Percentiles rank a stretch among this genome's conserved stretches.
These are phyloP conservation scores for Hippocampus zosterae DNA, from an alignment of 2,113 vertebrate genomes.

Conservation along the genomic window DNA sequence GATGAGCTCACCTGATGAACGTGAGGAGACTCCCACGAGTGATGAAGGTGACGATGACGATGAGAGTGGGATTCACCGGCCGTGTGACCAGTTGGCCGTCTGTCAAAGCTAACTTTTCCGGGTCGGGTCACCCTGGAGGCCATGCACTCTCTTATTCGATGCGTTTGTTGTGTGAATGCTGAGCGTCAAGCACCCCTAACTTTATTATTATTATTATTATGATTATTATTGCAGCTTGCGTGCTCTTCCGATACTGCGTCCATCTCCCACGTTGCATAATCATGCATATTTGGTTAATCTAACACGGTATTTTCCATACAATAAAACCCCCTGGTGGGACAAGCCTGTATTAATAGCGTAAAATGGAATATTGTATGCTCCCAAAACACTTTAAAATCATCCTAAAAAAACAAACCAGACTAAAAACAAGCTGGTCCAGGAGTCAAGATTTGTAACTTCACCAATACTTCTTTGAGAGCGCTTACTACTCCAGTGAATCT, in stretches of 20 bases:
- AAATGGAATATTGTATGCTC: background rate
- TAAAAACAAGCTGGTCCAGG: background rate
- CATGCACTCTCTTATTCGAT: background rate
- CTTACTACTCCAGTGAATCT: background rate
- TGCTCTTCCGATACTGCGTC: background rate
- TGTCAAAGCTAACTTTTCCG: slow-evolving; percentile 59
- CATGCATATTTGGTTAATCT: background rate
- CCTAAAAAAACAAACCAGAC: background rate
- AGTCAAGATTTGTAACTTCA: background rate
- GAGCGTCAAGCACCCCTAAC: background rate
- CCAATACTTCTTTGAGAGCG: background rate
- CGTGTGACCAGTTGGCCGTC: slow-evolving; percentile 45
- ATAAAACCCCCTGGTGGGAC: background rate
- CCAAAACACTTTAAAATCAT: background rate
- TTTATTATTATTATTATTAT: background rate
- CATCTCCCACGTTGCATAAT: background rate
- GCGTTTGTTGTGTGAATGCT: slow-evolving; percentile 4
- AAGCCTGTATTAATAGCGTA: background rate
- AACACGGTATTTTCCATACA: background rate
- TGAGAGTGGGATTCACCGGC: slow-evolving; percentile 39
- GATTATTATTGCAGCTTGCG: background rate
- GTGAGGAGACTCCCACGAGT: slow-evolving; percentile 51
- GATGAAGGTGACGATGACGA: slow-evolving; percentile 53
- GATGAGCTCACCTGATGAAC: slow-evolving; percentile 52
- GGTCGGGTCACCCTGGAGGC: slow-evolving; percentile 2